Evolutionary conservation across 1,140 invertebrate genomes (phyloP), one percentile per base, ranked within the genome.

Genomic region (Drosophila neocordata): DNA sequence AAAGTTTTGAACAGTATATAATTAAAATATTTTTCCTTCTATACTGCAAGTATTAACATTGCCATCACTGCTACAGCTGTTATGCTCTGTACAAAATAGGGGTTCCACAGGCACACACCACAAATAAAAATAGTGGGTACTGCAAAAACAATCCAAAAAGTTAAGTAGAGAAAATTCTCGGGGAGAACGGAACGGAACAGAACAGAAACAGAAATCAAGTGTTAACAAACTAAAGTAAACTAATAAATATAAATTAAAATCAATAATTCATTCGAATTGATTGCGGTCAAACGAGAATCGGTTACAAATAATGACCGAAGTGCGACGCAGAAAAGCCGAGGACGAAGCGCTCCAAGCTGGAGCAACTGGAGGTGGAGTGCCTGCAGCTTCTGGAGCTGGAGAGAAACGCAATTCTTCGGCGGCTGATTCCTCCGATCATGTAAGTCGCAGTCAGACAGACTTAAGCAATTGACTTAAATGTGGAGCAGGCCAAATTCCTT

Each of bases 371-470:
- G 22, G 27, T 35, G 27, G 13, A 15, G 69, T 44, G 44, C 51
- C 61, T 24, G 61, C 48, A 34, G 68, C 64, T 31, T 57, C 57
- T 18, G 55, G 38, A n/a, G 68, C 66, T 51, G 68, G 72, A 48
- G 41, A 48, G 12, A 88, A 90, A 37, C 77, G 77, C 27, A 89
- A 88, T 38, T 88, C 81, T 12, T 84, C 90, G 27, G 89, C 88
- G 37, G 90, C 90, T 22, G 90, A 91, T 65, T 91, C 90, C 58
- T 91, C 90, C n/a, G 90, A 91, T 73, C 90, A 91, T 91, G 90
- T 91, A 90, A 89, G 90, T 69, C 20, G 44, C 20, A 48, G 44
- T 37, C 15, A 15, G 31, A 12, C 9, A 15, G 22, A 62, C 1
- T 24, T 8, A 9, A 61, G 11, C 62, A 74, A 63, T 63, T 56